Evolutionary conservation across 92 coral and sea anemone species (phyloP), one percentile per base, ranked within the genome.

Genomic region (Ricordea florida): DNA sequence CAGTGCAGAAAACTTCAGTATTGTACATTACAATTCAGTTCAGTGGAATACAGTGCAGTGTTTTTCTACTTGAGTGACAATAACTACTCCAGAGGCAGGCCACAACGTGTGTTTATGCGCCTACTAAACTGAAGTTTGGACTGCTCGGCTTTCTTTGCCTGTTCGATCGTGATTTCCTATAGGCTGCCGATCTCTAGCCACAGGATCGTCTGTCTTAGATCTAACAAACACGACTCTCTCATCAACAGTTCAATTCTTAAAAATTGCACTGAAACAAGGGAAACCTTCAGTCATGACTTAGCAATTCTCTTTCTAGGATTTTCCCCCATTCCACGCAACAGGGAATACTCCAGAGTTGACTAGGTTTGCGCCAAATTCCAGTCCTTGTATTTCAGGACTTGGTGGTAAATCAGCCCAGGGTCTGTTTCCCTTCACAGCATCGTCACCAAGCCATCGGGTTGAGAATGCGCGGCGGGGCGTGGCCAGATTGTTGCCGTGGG

Each of bases 361-460:
- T 1, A 79, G 62, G 18, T 69, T 69, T 34, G 57, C 80, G 46
- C 80, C 85, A 23, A 3, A 21, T 61, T 69, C 21, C 44, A 79
- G 35, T 31, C n/a, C 20, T n/a, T 37, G 33, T 24, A 56, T 57
- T 25, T 25, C 52, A 18, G 43, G 32, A 22, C 62, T 79, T 17
- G 85, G 79, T 10, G 85, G 85, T 6, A 79, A 49, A 46, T 79
- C 47, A 60, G 44, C 37, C 85, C 85, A 79, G 3, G 85, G 85
- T 22, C 85, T 43, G 5, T 79, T 70, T 31, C 62, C 85, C 52
- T 69, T 79, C 11, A 79, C 52, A 6, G 71, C 70, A 29, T 79
- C 85, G 17, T 79, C 61, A 24, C 85, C 85, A n/a, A 79, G 69
- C 85, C 85, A 79, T 45, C 85, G 30, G 10, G 85, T 79, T 15